Conservation (phyloP, 1,140 invertebrate genomes). For the Maconellicoccus hirsutus region DNA sequence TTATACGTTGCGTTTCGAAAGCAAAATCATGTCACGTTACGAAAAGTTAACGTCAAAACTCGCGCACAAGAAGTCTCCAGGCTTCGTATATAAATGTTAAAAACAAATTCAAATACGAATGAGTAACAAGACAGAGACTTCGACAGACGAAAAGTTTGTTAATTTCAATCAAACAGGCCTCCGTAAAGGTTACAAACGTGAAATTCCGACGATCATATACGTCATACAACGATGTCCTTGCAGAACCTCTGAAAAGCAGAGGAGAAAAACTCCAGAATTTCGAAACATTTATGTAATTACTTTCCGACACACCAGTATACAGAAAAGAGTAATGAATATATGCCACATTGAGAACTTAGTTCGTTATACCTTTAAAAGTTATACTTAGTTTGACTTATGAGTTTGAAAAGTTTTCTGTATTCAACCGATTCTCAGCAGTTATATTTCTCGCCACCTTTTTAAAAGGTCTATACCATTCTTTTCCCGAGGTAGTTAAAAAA, state of each 20-base stretch:
- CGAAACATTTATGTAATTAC: neutral
- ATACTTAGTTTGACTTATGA: constrained; percentile 6
- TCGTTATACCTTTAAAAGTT: constrained; percentile 1
- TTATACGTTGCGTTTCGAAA: neutral
- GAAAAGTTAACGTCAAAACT: constrained; percentile 1
- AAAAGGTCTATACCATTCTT: constrained; percentile 9
- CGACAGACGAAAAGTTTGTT: neutral
- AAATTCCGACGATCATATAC: no score
- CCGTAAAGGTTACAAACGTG: no score
- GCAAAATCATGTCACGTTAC: neutral
- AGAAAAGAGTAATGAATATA: neutral
- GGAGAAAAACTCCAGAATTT: no score
- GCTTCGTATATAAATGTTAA: neutral
- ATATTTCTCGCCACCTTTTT: constrained; percentile 8
- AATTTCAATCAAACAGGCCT: neutral
- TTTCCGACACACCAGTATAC: neutral
- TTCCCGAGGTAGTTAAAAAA: constrained; percentile 3
- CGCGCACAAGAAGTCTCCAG: neutral
- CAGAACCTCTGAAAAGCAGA: no score
- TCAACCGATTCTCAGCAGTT: neutral
- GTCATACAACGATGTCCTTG: no score
- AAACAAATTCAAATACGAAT: neutral
- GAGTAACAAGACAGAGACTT: neutral
- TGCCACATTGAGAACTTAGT: neutral
- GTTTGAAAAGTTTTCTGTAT: constrained; percentile 1